Evolutionary conservation across 2,797 vertebrate species (phyloP), one percentile per base, ranked within the genome.

Genomic region (Thripadectes ignobilis): DNA sequence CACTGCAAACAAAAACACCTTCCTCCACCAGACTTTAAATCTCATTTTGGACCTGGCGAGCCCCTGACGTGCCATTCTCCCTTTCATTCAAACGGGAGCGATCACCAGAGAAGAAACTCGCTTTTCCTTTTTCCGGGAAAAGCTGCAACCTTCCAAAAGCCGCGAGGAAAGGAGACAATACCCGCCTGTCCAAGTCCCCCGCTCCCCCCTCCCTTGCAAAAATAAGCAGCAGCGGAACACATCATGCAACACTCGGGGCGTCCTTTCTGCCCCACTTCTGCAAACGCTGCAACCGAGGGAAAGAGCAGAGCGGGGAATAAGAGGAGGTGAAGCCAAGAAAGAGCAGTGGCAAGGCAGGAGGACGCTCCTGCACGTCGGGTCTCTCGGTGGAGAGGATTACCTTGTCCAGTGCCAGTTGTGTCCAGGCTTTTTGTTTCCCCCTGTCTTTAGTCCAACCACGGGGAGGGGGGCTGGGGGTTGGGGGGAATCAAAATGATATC

Each of bases 361-460:
- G 72, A 16, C 81, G 3, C 43, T 36, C 79, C 93, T 73, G 94
- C 79, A 62, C 85, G 36, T 41, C 88, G 71, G 36, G 48, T 39
- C 91, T 80, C 84, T 67, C 76, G 58, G 34, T 13, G 92, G 69
- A 51, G 77, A 77, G 41, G 85, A 74, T 98, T 98, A 98, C 98
- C 98, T 98, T 96, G 71, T 97, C 75, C 97, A 89, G 84, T 74
- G 97, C 87, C 93, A 91, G 93, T 69, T 81, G 95, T 75, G 96
- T 97, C 96, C 97, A 86, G 96, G 73, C 95, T 97, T 97, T 95
- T 88, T 96, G 86, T 85, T 94, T 73, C 76, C 86, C 81, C 93
- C 94, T 27, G 91, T 83, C 97, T 93, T 97, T 94, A 97, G 94
- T 97, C 97, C 97, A 94, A 68, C 69, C 65, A 48, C 94, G 74